Conservation (phyloP, 2,113 vertebrate species). For the Daphoenositta chrysoptera region DNA sequence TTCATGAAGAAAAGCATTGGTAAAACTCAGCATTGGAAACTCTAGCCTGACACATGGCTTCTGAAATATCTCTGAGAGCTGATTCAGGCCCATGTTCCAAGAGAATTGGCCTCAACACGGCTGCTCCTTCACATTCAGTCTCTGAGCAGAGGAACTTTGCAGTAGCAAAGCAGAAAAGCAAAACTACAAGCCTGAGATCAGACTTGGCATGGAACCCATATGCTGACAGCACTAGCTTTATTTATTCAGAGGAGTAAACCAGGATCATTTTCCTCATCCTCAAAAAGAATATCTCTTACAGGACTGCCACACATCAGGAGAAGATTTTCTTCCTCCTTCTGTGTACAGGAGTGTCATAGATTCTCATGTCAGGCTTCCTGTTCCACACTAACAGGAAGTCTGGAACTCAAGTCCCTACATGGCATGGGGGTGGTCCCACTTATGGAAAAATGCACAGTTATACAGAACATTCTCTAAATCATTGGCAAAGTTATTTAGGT, state of each 20-base stretch:
- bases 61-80: not conserved
- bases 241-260: not conserved
- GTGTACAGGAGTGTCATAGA: not conserved
- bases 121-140: not conserved
- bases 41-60: not conserved
- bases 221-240: not conserved
- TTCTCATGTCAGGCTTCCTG: not conserved
- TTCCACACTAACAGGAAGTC: fast-evolving
- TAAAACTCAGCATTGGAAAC: not conserved
- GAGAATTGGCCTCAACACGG: not conserved
- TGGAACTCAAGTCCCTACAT: not conserved
- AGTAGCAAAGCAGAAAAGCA: not conserved
- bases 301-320: not conserved
- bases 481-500: not conserved
- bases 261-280: not conserved
- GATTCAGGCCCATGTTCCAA: not conserved
- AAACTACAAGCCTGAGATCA: not conserved
- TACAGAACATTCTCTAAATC: not conserved
- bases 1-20: not conserved
- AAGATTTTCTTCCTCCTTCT: not conserved
- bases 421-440: not conserved
- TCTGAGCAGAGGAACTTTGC: not conserved
- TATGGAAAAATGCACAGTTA: not conserved
- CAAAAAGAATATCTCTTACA: not conserved
- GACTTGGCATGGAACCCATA: not conserved